Evolutionary conservation across 1,140 invertebrate species (phyloP).

Genomic region (Lepidurus couesii): DNA sequence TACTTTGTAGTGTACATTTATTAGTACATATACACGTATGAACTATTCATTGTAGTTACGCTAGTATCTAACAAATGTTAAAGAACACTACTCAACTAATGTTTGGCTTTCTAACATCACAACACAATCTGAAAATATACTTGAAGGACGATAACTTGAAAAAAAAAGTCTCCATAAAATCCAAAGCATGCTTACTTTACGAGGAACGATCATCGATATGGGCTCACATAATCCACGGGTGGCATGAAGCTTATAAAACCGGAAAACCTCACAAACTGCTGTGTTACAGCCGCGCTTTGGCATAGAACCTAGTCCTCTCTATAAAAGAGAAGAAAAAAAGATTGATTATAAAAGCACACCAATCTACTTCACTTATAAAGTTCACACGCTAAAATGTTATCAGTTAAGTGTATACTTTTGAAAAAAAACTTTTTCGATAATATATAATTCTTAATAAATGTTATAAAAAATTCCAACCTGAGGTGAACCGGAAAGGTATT

Average conservation of each 20-base stretch:
- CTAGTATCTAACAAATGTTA: no score
- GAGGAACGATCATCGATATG: slow-evolving; percentile 88
- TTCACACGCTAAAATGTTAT: not conserved
- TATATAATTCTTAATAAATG: not conserved
- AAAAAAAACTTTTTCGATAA: not conserved
- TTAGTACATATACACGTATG: no score
- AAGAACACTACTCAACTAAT: no score
- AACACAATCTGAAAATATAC: no score
- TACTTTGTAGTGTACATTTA: no score
- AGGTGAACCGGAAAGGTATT: slow-evolving; percentile 83
- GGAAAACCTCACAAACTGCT: slow-evolving; percentile 72
- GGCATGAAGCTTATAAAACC: slow-evolving; percentile 89
- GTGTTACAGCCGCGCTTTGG: slow-evolving; percentile 86
- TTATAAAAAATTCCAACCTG: slow-evolving; percentile 49
- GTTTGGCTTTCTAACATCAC: no score
- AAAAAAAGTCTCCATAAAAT: not conserved
- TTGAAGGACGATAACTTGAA: no score
- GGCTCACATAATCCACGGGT: slow-evolving; percentile 80
- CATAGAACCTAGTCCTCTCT: slow-evolving; percentile 84
- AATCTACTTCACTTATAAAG: not conserved
- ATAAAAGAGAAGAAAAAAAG: slow-evolving; percentile 34
- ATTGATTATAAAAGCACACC: not conserved
- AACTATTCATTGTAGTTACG: no score
- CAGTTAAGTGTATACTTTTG: not conserved
- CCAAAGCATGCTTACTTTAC: slow-evolving; percentile 55